Base-by-base conservation (phyloP, 2,888 invertebrate genomes). In the Megalurothrips usitatus region DNA sequence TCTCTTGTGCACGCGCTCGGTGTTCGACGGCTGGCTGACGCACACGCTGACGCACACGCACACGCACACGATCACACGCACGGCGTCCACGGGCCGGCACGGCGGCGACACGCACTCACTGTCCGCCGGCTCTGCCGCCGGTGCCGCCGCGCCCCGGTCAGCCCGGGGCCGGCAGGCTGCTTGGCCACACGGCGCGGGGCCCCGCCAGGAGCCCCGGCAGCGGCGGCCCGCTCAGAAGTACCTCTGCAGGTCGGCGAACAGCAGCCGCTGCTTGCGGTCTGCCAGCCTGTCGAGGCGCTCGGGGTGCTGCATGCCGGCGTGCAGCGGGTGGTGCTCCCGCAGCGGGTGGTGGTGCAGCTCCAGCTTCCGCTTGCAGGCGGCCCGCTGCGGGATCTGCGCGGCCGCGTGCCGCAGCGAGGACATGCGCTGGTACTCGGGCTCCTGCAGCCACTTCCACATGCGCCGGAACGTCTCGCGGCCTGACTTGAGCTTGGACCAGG, bases 381-480 rank as follows among this genome's bases (percentile, higher is more conserved):
- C 68, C 11, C 68, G 68, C 68, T 75, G 68, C 68, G 68, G 68
- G 68, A 75, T 75, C 68, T 75, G 68, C 26, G 68, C 68, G 23
- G 68, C 91, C 88, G 92, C 91, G 84, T 91, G 86, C 84, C 91
- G 86, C 83, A 92, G 88, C 81, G 91, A 90, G 78, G 91, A 90
- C 91, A 92, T 92, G 84, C 92, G 87, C 86, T 91, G 90, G 86
- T 90, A 91, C 85, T 92, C 92, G 75, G 91, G 91, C 86, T 92
- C 91, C 85, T 91, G 90, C 81, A 92, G 87, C 92, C 92, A 92
- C 86, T 92, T 91, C 88, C 90, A 91, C 92, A 92, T 92, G 82
- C 92, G 86, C 78, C 91, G 87, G 86, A 92, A 92, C 28, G 92
- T 92, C 86, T 92, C 92, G 75, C 91, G 86, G 79, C 92, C 92